These are phyloP conservation scores for Saccopteryx bilineata DNA, from an alignment of 2,113 vertebrate genomes.

Conservation along the genomic window DNA sequence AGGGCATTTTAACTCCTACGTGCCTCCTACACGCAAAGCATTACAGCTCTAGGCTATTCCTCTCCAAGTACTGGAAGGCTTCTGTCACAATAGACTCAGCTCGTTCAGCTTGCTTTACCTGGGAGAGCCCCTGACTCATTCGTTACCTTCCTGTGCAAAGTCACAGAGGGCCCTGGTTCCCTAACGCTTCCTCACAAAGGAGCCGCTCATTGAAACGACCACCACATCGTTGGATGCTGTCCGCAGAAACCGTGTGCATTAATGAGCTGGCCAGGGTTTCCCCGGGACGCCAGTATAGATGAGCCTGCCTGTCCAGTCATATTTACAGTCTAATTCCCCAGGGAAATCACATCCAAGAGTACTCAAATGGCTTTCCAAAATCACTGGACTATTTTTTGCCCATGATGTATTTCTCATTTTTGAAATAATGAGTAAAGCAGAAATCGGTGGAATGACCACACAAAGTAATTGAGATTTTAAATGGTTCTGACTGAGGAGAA, in stretches of 20 bases:
- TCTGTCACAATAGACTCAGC: not conserved
- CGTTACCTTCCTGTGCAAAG: not conserved
- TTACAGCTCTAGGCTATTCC: not conserved
- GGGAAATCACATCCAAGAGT: slow-evolving; percentile 61
- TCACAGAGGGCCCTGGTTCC: not conserved
- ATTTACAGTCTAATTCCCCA: slow-evolving; percentile 70
- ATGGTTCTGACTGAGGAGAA: slow-evolving; percentile 65
- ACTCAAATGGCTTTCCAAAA: slow-evolving; percentile 70
- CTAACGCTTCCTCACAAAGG: slow-evolving; percentile 32
- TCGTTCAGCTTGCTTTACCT: not conserved
- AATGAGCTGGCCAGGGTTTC: not conserved
- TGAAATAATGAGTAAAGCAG: slow-evolving; percentile 78
- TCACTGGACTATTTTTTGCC: slow-evolving; percentile 58
- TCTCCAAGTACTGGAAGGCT: not conserved
- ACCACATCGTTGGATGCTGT: not conserved
- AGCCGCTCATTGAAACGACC: not conserved
- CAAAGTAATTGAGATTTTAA: slow-evolving; percentile 74
- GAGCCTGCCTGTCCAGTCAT: slow-evolving; percentile 66
- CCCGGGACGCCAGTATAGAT: not conserved
- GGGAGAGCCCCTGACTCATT: not conserved
- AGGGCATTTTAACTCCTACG: not conserved
- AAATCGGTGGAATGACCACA: slow-evolving; percentile 62
- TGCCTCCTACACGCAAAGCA: not conserved
- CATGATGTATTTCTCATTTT: slow-evolving; percentile 69
- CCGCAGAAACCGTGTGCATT: not conserved